Base-by-base conservation (phyloP, 2,888 invertebrate species). In the Ochropleura leucogaster region DNA sequence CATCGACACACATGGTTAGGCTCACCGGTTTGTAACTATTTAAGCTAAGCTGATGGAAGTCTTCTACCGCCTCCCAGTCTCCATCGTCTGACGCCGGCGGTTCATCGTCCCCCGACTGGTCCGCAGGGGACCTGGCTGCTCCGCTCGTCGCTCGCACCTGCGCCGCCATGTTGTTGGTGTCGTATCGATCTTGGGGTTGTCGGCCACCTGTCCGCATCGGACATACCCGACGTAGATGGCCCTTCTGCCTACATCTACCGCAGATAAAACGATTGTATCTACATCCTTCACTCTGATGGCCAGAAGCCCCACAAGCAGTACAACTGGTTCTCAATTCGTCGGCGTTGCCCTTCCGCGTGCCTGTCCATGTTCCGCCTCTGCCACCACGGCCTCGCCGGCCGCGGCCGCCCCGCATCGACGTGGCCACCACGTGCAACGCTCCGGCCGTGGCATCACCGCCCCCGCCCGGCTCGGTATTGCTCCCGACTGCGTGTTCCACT, bases 191-290 rank as follows among this genome's bases (percentile, higher is more conserved):
- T 30, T 30, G 30, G 30, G 30, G 30, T 3, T 30, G 30, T 30
- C 30, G 30, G 30, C 30, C 30, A 1, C 30, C 30, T 30, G 30
- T 30, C 30, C 30, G 55, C 68, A 47, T 14, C 3, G 72, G 71
- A 20, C 82, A 82, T 9, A 79, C 77, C 3, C 79, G 72, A 51
- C 76, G 72, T 14, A 84, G 53, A 42, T 83, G 85, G 0, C 82
- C 85, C 9, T 8, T 49, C 12, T 40, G 59, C 12, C 51, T 68
- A 55, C 80, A 82, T 16, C 46, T 63, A 3, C 72, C 76, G 59
- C 81, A 84, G 12, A 47, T 67, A 40, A 66, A 79, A 0, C 72
- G 49, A 12, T 44, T 68, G 59, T 79, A 81, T 9, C 79, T 62
- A 42, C 82, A 83, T 1, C 53, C 42, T 16, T 49, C 62, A 12